Conservation (phyloP, 1,140 invertebrate genomes). For the Hetaerina americana region DNA sequence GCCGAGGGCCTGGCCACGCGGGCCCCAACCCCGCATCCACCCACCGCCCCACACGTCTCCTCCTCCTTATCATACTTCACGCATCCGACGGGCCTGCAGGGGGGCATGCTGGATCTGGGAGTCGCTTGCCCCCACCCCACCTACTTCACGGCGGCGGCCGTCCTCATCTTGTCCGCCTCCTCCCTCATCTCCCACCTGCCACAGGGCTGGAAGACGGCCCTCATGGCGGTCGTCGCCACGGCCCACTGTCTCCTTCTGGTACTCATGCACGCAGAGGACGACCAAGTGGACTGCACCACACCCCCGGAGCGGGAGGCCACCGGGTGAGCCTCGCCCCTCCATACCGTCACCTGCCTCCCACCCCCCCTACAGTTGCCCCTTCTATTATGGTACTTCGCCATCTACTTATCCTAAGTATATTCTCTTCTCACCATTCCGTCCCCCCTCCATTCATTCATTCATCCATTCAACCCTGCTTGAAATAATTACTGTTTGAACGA, state of each 20-base stretch:
- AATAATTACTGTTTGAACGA: too few species aligned
- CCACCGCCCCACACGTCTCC: constrained; percentile 9
- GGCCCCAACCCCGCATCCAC: constrained; percentile 5
- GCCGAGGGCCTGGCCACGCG: constrained; percentile 27
- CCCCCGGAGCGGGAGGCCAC: not conserved
- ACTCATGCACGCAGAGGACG: not conserved
- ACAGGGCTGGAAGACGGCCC: constrained; percentile 49
- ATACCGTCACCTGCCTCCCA: not conserved
- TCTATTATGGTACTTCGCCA: too few species aligned
- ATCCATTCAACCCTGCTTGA: too few species aligned
- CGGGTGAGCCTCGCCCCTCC: not conserved
- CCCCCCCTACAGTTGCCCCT: too few species aligned
- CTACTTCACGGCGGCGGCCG: constrained; percentile 55
- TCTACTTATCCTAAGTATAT: too few species aligned
- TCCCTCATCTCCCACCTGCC: constrained; percentile 59
- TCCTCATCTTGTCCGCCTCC: constrained; percentile 53
- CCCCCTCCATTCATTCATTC: too few species aligned
- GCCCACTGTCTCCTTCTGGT: constrained; percentile 34
- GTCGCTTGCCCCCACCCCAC: constrained; percentile 49
- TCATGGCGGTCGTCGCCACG: constrained; percentile 45
- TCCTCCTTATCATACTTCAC: not conserved
- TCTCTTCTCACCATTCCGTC: too few species aligned
- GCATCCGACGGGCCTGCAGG: too few species aligned
- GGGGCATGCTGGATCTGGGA: constrained; percentile 17
- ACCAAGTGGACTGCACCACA: not conserved